phyloP scores from a whole-genome alignment of 2,113 vertebrate species.

The Siphamia tubifer region DNA sequence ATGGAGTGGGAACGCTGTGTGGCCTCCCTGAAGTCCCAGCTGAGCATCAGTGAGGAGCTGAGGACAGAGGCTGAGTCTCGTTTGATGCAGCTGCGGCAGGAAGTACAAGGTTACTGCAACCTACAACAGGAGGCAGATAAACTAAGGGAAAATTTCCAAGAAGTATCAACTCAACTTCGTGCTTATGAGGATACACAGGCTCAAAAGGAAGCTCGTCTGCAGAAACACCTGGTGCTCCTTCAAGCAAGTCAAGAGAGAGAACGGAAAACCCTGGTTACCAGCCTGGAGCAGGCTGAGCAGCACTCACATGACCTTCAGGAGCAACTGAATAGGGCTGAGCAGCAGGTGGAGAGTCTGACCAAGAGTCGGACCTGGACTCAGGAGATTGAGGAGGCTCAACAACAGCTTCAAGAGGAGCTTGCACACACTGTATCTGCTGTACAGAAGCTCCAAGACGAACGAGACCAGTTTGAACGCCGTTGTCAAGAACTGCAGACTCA shows the following conservation, averaged over 20 bases:
- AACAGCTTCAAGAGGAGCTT: constrained; percentile 70
- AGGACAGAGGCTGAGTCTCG: constrained; percentile 80
- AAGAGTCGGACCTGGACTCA: constrained; percentile 35
- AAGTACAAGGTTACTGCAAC: constrained; percentile 80
- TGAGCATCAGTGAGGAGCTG: constrained; percentile 78
- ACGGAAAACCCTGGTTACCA: constrained; percentile 82
- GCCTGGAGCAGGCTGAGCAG: constrained; percentile 84
- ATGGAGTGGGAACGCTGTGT: constrained; percentile 39
- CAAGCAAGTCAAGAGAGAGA: constrained; percentile 91
- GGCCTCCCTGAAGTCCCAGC: constrained; percentile 79
- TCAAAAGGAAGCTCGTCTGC: constrained; percentile 86
- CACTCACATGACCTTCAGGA: constrained; percentile 83
- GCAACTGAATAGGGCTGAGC: constrained; percentile 79
- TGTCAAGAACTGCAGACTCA: constrained; percentile 87
- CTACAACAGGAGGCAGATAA: constrained; percentile 81
- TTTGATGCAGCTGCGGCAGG: constrained; percentile 77
- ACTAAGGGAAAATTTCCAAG: constrained; percentile 79
- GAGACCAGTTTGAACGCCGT: constrained; percentile 72
- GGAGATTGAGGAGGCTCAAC: constrained; percentile 58
- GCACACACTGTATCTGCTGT: constrained; percentile 41
- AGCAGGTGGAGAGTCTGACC: constrained; percentile 30
- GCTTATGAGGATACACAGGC: constrained; percentile 82
- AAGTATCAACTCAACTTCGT: constrained; percentile 80
- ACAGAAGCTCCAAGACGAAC: constrained; percentile 85
- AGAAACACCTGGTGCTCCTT: constrained; percentile 85